Evolutionary conservation across 2,888 invertebrate species (phyloP), one percentile per base, ranked within the genome.

Genomic region (Sepiola atlantica): DNA sequence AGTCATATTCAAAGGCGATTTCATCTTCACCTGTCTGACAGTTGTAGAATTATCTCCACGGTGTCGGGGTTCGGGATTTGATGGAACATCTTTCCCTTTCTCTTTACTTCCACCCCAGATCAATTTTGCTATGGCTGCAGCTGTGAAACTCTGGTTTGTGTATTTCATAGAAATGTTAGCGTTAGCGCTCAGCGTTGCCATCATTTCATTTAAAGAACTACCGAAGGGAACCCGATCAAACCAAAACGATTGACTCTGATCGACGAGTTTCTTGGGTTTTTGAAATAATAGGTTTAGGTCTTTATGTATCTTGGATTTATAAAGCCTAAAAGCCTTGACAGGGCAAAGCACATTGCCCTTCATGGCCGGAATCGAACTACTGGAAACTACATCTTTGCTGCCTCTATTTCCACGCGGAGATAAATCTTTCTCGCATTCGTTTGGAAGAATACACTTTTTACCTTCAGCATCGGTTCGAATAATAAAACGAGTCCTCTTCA

Each of bases 281-380:
- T 92, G 92, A 55, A 92, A 92, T 20, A 92, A 55, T 92, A n/a
- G 54, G 54, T 92, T 54, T 14, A 92, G 8, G n/a, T 92, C 92
- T 55, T 92, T 45, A 28, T 92, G 92, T 55, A 92, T 28, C 28
- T 92, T 92, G 55, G 92, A 92, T 54, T 54, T 92, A 55, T 92
- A 92, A n/a, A 92, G 55, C 28, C 54, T 54, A 55, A 55, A 92
- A 55, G 92, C 92, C 3, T n/a, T 32, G 21, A 92, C 92, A 16
- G 92, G 92, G 28, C 92, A 92, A 55, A 92, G 92, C 20, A 92
- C 92, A 92, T 92, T 54, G 16, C 92, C 92, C 32, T 92, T 54
- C 35, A 92, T n/a, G 18, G 92, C 45, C 20, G 92, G 92, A 55
- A 92, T 92, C 54, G 54, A 55, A 16, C 92, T 54, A 45, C 54